Conservation (phyloP, 2,113 vertebrate genomes). For the Bos javanicus region DNA sequence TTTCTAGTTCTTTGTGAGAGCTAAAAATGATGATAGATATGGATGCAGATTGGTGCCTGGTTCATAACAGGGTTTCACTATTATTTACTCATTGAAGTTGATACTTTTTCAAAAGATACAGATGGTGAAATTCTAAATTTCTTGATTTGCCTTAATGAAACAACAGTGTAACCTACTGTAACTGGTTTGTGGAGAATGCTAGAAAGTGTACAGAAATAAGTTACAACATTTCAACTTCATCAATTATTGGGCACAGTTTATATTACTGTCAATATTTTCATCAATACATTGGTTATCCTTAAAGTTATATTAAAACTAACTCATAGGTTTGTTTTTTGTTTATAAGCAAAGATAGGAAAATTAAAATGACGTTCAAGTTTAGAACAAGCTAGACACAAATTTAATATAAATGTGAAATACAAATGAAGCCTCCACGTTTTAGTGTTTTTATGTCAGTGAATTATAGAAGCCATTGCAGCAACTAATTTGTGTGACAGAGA, state of each 20-base stretch:
- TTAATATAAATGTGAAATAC: neutral
- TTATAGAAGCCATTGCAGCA: neutral
- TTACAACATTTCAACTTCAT: neutral
- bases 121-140: neutral
- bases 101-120: neutral
- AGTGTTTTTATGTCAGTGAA: neutral
- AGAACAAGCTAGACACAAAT: neutral
- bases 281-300: neutral
- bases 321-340: neutral
- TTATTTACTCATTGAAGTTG: neutral
- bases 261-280: neutral
- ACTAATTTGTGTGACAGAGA: neutral
- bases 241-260: neutral
- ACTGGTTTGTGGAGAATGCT: neutral
- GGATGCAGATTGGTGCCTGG: neutral
- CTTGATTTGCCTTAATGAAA: neutral
- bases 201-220: neutral
- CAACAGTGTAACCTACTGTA: neutral
- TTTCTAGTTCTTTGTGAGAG: neutral
- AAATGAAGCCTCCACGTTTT: neutral
- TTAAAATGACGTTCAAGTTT: neutral
- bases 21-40: neutral
- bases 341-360: neutral
- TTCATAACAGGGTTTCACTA: neutral
- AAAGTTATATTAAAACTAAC: neutral